Evolutionary conservation across 2,113 vertebrate genomes (phyloP).

Genomic region (Aix galericulata): DNA sequence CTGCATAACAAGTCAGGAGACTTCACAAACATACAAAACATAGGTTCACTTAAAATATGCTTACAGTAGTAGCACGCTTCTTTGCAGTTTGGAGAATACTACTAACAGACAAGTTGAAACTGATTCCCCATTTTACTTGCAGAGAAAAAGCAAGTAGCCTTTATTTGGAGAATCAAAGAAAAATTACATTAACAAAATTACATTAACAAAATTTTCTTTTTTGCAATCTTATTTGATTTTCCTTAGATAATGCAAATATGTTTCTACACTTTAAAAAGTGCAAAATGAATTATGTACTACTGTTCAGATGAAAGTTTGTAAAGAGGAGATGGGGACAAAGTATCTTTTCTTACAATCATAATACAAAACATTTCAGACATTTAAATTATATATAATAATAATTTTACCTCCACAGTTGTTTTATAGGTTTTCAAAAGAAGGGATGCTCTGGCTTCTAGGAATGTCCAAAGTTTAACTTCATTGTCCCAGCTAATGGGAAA

Average conservation of each 20-base stretch:
- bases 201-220: constrained; percentile 49
- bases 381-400: not conserved
- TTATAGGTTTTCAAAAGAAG: constrained; percentile 96
- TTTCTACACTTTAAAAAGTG: constrained; percentile 15
- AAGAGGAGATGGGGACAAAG: not conserved
- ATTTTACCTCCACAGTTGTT: constrained; percentile 85
- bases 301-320: not conserved
- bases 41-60: not conserved
- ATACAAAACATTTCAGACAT: not conserved
- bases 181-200: constrained; percentile 53
- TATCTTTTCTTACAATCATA: not conserved
- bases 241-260: constrained; percentile 50
- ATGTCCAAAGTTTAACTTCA: constrained; percentile 97
- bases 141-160: constrained; percentile 32
- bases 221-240: constrained; percentile 34
- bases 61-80: not conserved
- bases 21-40: not conserved
- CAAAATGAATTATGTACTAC: constrained; percentile 24
- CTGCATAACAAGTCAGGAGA: not conserved
- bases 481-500: constrained; percentile 98
- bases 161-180: constrained; percentile 34
- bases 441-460: constrained; percentile 92
- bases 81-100: not conserved
- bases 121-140: constrained; percentile 16
- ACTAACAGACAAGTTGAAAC: constrained; percentile 34